Evolutionary conservation across 2,113 vertebrate species (phyloP).

Genomic region (Corythoichthys intestinalis): DNA sequence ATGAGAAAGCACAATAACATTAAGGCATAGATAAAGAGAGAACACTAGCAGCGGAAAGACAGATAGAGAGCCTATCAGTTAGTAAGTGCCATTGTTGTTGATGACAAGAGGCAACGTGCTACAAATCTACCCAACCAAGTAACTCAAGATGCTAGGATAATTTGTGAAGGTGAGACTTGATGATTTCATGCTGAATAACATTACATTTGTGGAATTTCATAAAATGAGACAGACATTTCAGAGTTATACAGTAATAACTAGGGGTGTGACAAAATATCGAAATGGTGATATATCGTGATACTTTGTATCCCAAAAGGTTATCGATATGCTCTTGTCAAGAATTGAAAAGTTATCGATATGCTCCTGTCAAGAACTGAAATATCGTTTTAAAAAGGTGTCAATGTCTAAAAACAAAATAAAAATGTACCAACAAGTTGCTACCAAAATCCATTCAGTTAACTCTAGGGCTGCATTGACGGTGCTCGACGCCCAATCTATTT

Average conservation of each 20-base stretch:
- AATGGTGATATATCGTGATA: too few species aligned
- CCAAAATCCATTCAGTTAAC: too few species aligned
- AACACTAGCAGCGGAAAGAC: conserved; percentile 38
- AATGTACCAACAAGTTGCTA: too few species aligned
- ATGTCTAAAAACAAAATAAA: too few species aligned
- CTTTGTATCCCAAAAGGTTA: too few species aligned
- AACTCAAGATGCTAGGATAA: conserved; percentile 12
- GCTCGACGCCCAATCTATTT: too few species aligned
- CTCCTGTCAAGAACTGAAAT: too few species aligned
- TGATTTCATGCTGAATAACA: conserved; percentile 36
- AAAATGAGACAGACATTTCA: conserved; percentile 20
- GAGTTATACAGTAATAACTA: neutral
- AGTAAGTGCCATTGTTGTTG: conserved; percentile 16
- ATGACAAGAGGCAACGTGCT: conserved; percentile 32
- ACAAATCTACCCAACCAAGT: conserved; percentile 27
- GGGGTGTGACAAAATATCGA: too few species aligned
- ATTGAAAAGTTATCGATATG: too few species aligned
- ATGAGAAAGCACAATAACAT: conserved; percentile 38
- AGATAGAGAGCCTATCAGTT: conserved; percentile 3
- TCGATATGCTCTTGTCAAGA: too few species aligned
- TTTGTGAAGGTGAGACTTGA: conserved; percentile 8
- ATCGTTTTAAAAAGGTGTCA: too few species aligned
- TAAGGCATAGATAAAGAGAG: conserved; percentile 30
- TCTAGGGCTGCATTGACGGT: too few species aligned
- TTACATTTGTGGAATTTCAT: conserved; percentile 3